Percentiles rank a stretch among this genome's conserved stretches.
Evolutionary conservation across 2,113 vertebrate genomes (phyloP).

Genomic region (Bostrychus sinensis): DNA sequence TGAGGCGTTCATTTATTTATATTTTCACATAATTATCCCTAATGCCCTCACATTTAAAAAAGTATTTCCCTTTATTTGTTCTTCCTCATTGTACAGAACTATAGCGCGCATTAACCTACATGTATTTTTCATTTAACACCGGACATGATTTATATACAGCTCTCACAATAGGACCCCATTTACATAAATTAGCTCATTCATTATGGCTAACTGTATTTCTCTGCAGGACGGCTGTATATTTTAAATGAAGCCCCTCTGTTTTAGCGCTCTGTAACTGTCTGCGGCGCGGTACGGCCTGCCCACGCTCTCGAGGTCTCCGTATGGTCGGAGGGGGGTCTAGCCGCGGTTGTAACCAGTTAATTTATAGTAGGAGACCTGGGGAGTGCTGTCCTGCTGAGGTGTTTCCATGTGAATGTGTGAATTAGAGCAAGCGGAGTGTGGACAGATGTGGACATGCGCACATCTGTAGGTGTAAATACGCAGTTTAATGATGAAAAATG

Average conservation of each 20-base stretch:
- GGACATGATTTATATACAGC: background rate
- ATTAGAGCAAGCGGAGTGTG: too few species aligned
- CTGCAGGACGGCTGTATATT: background rate
- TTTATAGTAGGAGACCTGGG: background rate
- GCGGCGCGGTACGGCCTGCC: background rate
- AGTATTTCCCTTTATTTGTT: background rate
- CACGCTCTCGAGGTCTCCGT: too few species aligned
- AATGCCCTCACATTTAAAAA: background rate
- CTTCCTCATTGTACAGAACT: background rate
- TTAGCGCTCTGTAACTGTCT: background rate
- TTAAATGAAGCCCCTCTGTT: background rate
- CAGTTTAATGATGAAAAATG: background rate
- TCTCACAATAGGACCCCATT: background rate
- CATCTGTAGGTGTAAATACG: background rate
- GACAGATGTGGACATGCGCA: background rate
- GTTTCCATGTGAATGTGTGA: background rate
- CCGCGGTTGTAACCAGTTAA: background rate
- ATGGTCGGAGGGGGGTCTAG: background rate
- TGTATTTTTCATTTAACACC: background rate
- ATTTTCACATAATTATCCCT: slow-evolving; percentile 3
- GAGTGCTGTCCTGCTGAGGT: background rate
- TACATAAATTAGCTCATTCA: slow-evolving; percentile 12
- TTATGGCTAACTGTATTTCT: slow-evolving; percentile 1
- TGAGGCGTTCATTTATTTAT: background rate
- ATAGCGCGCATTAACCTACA: background rate